These are phyloP conservation scores for Tinea pellionella DNA, from an alignment of 2,888 invertebrate species.

Conservation along the genomic window DNA sequence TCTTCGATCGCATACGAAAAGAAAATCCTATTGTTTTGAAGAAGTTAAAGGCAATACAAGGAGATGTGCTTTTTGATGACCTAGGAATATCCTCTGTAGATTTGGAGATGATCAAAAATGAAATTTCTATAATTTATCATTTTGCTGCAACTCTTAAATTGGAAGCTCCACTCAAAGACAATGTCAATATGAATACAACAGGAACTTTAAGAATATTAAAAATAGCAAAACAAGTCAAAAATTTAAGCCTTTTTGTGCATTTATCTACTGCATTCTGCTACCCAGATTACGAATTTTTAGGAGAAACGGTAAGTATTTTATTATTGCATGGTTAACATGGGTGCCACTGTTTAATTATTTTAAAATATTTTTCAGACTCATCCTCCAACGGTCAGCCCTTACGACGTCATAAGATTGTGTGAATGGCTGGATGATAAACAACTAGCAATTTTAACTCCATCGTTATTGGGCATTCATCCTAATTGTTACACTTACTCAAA, in stretches of 20 bases:
- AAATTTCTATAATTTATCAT: constrained; percentile 88
- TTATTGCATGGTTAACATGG: not conserved
- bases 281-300: constrained; percentile 76
- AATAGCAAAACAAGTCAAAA: constrained; percentile 79
- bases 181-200: constrained; percentile 90
- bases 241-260: constrained; percentile 83
- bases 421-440: constrained; percentile 79
- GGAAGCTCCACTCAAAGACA: constrained; percentile 88
- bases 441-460: constrained; percentile 73
- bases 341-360: not conserved
- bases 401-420: constrained; percentile 76
- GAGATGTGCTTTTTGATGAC: constrained; percentile 76
- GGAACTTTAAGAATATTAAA: constrained; percentile 84
- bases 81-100: constrained; percentile 72
- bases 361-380: constrained; percentile 63
- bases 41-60: constrained; percentile 80
- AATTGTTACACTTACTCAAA: constrained; percentile 97
- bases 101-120: constrained; percentile 69
- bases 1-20: constrained; percentile 76
- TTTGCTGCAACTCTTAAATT: constrained; percentile 91
- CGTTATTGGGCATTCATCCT: constrained; percentile 81
- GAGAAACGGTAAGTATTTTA: constrained; percentile 41
- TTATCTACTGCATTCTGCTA: constrained; percentile 97
- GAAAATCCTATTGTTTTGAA: constrained; percentile 73
- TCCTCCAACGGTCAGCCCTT: constrained; percentile 76